Evolutionary conservation across 2,113 vertebrate genomes (phyloP).

Genomic region (Zosterops lateralis): DNA sequence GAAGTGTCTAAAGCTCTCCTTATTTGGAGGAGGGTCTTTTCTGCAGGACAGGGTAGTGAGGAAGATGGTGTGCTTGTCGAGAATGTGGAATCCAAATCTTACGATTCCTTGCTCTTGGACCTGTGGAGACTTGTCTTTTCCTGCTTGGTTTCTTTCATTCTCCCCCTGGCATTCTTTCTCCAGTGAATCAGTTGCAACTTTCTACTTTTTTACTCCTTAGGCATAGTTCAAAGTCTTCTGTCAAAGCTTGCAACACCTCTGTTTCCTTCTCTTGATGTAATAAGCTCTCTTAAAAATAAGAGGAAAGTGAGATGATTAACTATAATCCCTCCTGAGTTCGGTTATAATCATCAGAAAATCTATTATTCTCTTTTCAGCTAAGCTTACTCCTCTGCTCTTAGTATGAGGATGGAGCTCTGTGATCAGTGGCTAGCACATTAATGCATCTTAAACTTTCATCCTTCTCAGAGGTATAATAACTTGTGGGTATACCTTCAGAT

Average conservation of each 20-base stretch:
- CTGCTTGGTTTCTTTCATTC: background rate
- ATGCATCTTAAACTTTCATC: background rate
- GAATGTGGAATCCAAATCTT: background rate
- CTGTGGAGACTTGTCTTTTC: background rate
- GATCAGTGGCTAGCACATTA: background rate
- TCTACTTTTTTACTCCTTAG: background rate
- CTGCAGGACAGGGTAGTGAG: background rate
- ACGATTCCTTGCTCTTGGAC: fast-evolving
- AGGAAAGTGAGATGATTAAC: background rate
- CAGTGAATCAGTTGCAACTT: background rate
- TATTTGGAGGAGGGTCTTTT: background rate
- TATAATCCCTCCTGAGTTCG: background rate
- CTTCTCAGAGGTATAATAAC: background rate
- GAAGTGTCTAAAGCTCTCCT: background rate
- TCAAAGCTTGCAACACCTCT: background rate
- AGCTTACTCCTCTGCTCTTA: background rate
- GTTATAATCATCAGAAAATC: background rate
- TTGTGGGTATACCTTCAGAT: background rate
- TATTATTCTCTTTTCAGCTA: background rate
- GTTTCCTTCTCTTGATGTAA: background rate
- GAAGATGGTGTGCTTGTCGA: background rate
- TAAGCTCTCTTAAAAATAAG: background rate
- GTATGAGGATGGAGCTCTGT: background rate
- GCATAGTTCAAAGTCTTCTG: background rate
- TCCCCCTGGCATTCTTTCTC: background rate